Evolutionary conservation across 2,888 invertebrate genomes (phyloP), one percentile per base, ranked within the genome.

Genomic region (Kryphioiulus occultus): DNA sequence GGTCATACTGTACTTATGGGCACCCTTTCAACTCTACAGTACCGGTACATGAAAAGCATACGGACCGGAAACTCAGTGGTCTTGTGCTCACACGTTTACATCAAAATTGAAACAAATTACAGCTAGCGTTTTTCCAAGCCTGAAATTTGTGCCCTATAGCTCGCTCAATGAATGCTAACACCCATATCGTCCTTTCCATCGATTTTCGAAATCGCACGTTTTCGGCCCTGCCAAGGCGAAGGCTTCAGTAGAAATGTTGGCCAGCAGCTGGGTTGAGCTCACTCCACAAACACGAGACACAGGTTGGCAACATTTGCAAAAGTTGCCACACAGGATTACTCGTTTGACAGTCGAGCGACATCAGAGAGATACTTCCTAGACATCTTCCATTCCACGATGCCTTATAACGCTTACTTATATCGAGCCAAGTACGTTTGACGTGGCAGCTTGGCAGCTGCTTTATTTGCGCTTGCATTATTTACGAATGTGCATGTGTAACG

Each of bases 351-450:
- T n/a, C n/a, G n/a, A n/a, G n/a, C n/a, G n/a, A n/a, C n/a, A n/a
- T n/a, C n/a, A n/a, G n/a, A n/a, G n/a, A n/a, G n/a, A n/a, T n/a
- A n/a, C n/a, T n/a, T n/a, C 30, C 78, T 17, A 78, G 17, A 17
- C 78, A 78, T 78, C 78, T 78, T 78, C 78, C 78, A 68, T 19
- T 53, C 4, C 30, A 32, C 26, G 78, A 78, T 78, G 78, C 78
- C 78, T 78, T 78, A 78, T 78, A 78, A 78, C 30, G 78, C 78
- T 78, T 78, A 78, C 30, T 78, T 78, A 78, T 78, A 78, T 17
- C 78, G 78, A 30, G 78, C 78, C 78, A 78, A 78, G 78, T 78
- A 78, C 78, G 78, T 78, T 32, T 30, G 30, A 78, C 26, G 78
- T 78, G 78, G 30, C 26, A 32, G 9, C 26, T 32, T 78, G 78